These are phyloP conservation scores for Hybognathus amarus DNA, from an alignment of 2,797 vertebrate genomes.

Conservation along the genomic window DNA sequence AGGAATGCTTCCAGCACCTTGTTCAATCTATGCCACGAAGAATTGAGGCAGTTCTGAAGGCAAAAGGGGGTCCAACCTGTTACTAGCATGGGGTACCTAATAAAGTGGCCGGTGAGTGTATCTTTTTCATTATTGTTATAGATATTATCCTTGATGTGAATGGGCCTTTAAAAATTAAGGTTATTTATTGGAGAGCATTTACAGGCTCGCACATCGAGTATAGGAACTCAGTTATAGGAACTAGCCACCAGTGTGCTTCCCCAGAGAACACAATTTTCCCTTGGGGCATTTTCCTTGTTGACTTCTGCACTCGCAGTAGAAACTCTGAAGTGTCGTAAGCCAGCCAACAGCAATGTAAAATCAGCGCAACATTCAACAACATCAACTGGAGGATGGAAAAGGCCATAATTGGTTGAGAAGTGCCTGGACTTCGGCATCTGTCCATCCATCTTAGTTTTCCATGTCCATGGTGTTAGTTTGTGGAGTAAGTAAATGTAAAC, in stretches of 20 bases:
- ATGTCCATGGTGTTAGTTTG: background rate
- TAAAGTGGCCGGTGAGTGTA: too few species aligned
- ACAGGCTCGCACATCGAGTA: background rate
- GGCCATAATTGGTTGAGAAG: background rate
- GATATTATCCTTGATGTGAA: background rate
- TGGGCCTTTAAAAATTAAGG: background rate
- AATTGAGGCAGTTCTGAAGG: too few species aligned
- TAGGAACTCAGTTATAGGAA: background rate
- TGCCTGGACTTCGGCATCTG: background rate
- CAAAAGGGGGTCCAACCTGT: too few species aligned
- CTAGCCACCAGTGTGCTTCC: background rate
- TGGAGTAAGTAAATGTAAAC: background rate
- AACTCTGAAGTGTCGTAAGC: background rate
- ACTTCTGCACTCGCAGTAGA: background rate
- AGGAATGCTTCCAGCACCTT: too few species aligned
- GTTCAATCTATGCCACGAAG: too few species aligned
- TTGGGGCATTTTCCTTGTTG: background rate
- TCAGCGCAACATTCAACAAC: background rate
- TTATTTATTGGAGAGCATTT: background rate
- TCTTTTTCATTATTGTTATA: background rate
- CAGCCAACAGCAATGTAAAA: rapidly evolving
- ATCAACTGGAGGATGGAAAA: background rate
- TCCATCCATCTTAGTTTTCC: background rate
- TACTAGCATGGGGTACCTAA: too few species aligned
- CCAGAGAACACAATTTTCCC: background rate